Percentiles rank a stretch among this genome's conserved stretches.
Conservation (phyloP, 2,797 vertebrate species). For the Cuniculus paca region DNA sequence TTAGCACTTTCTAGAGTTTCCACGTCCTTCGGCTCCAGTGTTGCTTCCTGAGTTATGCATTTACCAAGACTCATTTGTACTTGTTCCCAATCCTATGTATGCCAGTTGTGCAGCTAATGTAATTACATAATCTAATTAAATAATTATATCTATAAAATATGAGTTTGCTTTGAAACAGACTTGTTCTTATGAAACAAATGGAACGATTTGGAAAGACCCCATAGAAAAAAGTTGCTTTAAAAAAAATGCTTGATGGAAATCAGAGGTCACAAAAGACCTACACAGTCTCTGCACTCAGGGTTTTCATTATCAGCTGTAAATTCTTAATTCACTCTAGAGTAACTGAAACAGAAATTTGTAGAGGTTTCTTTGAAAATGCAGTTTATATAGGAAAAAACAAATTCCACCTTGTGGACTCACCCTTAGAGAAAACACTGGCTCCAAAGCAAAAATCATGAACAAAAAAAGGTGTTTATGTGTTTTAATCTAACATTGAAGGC, state of each 20-base stretch:
- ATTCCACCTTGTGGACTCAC: background rate
- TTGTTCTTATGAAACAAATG: conserved; percentile 16
- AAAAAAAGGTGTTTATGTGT: background rate
- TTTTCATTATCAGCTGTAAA: background rate
- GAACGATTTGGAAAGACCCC: conserved; percentile 28
- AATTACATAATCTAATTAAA: conserved; percentile 63
- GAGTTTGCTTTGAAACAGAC: conserved; percentile 35
- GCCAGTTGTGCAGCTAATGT: background rate
- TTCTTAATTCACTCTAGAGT: conserved; percentile 13
- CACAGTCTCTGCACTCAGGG: background rate
- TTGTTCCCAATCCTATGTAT: conserved; percentile 13
- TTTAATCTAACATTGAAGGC: conserved; percentile 12
- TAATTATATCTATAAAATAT: conserved; percentile 59
- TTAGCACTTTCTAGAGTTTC: background rate
- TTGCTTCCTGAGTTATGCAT: background rate
- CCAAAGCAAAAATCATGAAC: background rate
- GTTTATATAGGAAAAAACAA: background rate
- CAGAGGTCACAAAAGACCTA: background rate
- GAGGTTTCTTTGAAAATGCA: background rate
- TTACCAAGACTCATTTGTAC: background rate
- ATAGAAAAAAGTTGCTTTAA: background rate
- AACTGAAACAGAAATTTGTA: conserved; percentile 21
- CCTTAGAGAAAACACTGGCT: background rate
- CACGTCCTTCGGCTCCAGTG: background rate
- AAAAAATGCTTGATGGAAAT: background rate